Base-by-base conservation (phyloP, 1,140 invertebrate species). In the Drosophila suzukii region DNA sequence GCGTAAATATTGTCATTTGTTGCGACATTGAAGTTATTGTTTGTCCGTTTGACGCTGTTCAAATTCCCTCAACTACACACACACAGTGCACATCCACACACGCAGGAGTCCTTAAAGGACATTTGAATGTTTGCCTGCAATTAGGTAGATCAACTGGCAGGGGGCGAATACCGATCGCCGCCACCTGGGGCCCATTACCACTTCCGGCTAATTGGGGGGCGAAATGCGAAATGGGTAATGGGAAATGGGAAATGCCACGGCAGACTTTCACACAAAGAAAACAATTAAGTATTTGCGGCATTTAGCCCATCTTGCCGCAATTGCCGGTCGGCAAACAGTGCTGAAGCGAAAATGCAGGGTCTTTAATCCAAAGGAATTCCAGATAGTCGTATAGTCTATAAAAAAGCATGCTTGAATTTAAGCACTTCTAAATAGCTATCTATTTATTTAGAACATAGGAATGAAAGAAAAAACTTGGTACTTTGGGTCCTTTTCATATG, bases 1-100 rank as follows among this genome's bases (percentile, higher is more conserved):
- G 60, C 71, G 44, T 57, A 75, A 75, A 75, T 75, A 75, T 75
- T 75, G 73, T 75, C 73, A 75, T 75, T 75, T 75, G 58, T 65
- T 56, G 59, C 72, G 71, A 75, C 73, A 75, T 66, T 75, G 73
- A 75, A 57, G 73, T 74, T 57, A 55, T 63, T 62, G 51, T 62
- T 55, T 46, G 46, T 71, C 54, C 38, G 54, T 54, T 63, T 24
- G 32, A 51, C 65, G 65, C 65, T 68, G 65, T 67, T 68, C 65
- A 66, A 68, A 68, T 68, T 68, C 65, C 65, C 65, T 12, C 32
- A 51, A 17, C 65, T 53, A 62, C 30, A 24, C 62, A 34, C 44
- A 39, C 41, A 34, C 61, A 27, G 27, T 27, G 27, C 61, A 17
- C n/a, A 38, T 36, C 20, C 51, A 41, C 65, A 36, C 36, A 15